Evolutionary conservation across 2,888 invertebrate species (phyloP), one percentile per base, ranked within the genome.

Genomic region (Scaptomyza polygonia): DNA sequence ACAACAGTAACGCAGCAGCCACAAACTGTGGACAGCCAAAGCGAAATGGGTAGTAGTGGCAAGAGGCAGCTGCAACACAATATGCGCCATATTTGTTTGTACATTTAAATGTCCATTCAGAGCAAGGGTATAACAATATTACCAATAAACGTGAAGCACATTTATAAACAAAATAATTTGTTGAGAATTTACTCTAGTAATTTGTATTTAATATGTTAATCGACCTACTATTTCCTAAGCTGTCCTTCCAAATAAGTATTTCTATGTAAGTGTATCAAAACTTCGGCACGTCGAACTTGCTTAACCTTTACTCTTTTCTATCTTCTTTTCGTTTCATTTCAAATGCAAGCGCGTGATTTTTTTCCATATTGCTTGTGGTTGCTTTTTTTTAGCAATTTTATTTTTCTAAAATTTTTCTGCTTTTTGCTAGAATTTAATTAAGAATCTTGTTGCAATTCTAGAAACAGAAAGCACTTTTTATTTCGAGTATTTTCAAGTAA

Each of bases 371-470:
- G 44, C 53, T 51, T 53, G 12, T 45, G 36, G 53, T 45, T 30
- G 52, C 53, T 53, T 51, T 54, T n/a, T 32, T 32, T 0, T 3
- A 2, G 54, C 51, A 53, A 45, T 61, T 57, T 30, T 14, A 34
- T 36, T 27, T 34, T 48, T 18, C 45, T 43, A 16, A 3, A 42
- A 21, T 21, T 47, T 34, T 40, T 21, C 29, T 40, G 18, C 36
- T 44, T 57, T 53, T 57, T 65, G 47, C 43, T 14, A 52, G 63
- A 79, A 84, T 86, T 84, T 84, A 84, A 84, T 84, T 83, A 84
- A 80, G 73, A 64, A 62, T 49, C 70, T 57, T 63, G 70, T 47
- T 53, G 61, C 52, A 47, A 44, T 59, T 73, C 59, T 32, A 44
- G 47, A 72, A 47, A 36, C 18, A 44, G 49, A 55, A 51, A 25